Evolutionary conservation across 2,888 invertebrate genomes (phyloP), one percentile per base, ranked within the genome.

Genomic region (Ichneumon xanthorius): DNA sequence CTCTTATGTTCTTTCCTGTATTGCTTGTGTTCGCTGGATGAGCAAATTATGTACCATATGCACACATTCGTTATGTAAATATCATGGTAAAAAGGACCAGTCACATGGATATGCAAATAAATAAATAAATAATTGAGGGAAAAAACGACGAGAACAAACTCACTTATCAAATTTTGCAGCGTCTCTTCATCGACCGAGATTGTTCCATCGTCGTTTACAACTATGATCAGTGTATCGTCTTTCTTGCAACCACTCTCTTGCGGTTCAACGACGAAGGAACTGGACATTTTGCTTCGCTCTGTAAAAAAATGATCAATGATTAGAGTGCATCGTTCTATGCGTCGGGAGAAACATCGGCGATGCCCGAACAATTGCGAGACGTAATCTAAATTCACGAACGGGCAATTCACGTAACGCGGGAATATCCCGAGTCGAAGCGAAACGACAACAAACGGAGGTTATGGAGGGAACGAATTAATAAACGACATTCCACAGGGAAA

Each of bases 131-230:
- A 11, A 26, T 48, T 11, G 37, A 76, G 7, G 19, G 22, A 33
- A 37, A 33, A 55, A 55, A 4, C 33, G 26, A 71, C 37, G 4
- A n/a, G 48, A 50, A 53, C 26, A 65, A 37, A 4, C 95, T 95
- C 95, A 98, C 98, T 97, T 94, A 98, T 96, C 88, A 97, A 95
- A 90, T 96, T 96, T 90, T 97, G 96, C 86, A 98, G 95, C 89
- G 97, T 96, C 90, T 97, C 96, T 92, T 97, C 96, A 94, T 98
- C 98, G 61, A 97, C 96, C 85, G 97, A 96, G 87, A 98, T 95
- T 85, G 96, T 96, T 90, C 98, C 98, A 96, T 98, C 97, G 94
- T 97, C 97, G 93, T 97, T 97, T 93, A 98, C 97, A 93, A 98
- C 96, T 93, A 98, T 96, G 91, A 97, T 96, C 93, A 98, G 95